Evolutionary conservation across 2,113 vertebrate genomes (phyloP), one percentile per base, ranked within the genome.

Genomic region (Syrmaticus mikado): DNA sequence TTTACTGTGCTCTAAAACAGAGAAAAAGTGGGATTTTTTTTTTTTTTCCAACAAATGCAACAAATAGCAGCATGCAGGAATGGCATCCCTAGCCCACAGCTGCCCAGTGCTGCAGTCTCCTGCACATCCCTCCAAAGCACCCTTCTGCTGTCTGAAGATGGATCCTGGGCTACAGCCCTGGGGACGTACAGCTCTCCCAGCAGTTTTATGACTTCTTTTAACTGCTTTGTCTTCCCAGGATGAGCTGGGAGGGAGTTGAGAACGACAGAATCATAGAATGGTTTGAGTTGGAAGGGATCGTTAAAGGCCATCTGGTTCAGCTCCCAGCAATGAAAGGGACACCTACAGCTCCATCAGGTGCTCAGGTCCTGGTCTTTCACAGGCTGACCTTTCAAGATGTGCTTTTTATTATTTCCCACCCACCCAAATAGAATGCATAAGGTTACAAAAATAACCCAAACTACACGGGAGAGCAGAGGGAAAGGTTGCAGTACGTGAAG

Each of bases 331-430:
- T 52, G 25, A 52, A 52, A 52, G 8, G 25, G 50, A 15, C 50
- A 52, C 25, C 25, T 14, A 52, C 25, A 27, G 50, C 25, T 27
- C 50, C 50, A 52, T 52, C 25, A 52, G 50, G 50, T 52, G 25
- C 50, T 52, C 50, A 52, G 50, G 13, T 52, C 50, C 50, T 52
- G 50, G 13, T 27, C 25, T 52, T 52, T 52, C 24, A 52, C 25
- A 93, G 95, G 94, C 66, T 34, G 72, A 62, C 43, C 82, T 94
- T 92, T 77, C 38, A 95, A 90, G 78, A 55, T 80, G 60, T 72
- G 46, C 32, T 48, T 71, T 77, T 83, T 87, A 94, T 90, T 6
- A 11, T 22, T 50, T 38, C 46, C 46, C 46, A 46, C 46, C 46
- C 45, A 46, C 10, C 55, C 32, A 57, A 89, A 85, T 82, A 71